Base-by-base conservation (phyloP, 2,113 vertebrate species). In the Dermatemys mawii region DNA sequence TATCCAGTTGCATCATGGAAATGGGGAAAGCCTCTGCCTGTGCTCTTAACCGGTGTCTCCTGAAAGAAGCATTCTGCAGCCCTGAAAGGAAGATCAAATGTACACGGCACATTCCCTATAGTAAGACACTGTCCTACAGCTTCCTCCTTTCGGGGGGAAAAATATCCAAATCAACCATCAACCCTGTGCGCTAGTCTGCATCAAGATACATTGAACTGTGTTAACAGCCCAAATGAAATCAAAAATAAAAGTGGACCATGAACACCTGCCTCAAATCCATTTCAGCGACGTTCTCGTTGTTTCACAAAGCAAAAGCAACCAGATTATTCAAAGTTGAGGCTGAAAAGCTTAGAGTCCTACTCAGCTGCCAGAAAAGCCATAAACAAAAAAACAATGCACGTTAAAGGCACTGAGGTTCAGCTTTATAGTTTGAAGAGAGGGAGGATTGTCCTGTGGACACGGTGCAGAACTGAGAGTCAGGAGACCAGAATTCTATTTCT, bases 401-500 rank as follows among this genome's bases (percentile, higher is more conserved):
- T 32, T 44, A 51, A 38, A 88, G 81, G 24, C 8, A 16, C 63
- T 0, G 1, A 82, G 67, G 46, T 63, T 1, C 49, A 55, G 81
- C 27, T 79, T 49, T 50, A 8, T 44, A 53, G 41, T 13, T 24
- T 2, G 0, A 0, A 1, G 81, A 84, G 73, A 6, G 29, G 49
- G 54, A 44, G 10, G 35, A 10, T 27, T 78, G 54, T 49, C 11
- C 13, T 17, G 26, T 46, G 46, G 4, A 5, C 27, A 49, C 17
- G 16, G 76, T 0, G 1, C 0, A 3, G 53, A 10, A 67, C 8
- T 7, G 11, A 78, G n/a, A 63, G 7, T 0, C 0, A 48, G 78
- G 24, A 19, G 83, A 5, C 11, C 13, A 9, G n/a, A 32, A 1
- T 6, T 32, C 54, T 0, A 0, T 2, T 5, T 8, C 11, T 44